Evolutionary conservation across 2,888 invertebrate species (phyloP), one percentile per base, ranked within the genome.

Genomic region (Pristionchus japonicus): DNA sequence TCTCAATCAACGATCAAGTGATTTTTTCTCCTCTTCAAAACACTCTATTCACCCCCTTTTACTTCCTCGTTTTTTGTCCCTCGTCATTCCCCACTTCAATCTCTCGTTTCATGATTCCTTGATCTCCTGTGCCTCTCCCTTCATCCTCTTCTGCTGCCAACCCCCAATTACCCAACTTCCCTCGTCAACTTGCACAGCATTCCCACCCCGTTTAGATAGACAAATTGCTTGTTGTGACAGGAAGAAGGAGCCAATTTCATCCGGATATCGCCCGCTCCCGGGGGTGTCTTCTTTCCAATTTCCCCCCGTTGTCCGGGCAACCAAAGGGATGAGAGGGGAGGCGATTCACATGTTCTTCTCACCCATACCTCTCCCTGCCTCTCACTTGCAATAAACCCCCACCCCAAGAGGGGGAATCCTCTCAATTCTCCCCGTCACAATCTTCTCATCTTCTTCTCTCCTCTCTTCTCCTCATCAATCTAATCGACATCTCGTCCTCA

Each of bases 261-360:
- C 34, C 67, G 31, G 31, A 31, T 13, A 67, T 67, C 34, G 34
- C n/a, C 27, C 34, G 67, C 13, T 27, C 34, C 67, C 67, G 34
- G 31, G 67, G 20, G 43, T 43, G 74, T 40, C 40, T 77, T 77
- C 77, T 43, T 77, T 34, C 74, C 74, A 40, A 77, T 77, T 77
- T 77, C 77, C 34, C 40, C 27, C 67, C 40, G 77, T 77, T 77
- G 9, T 43, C 77, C 47, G 23, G 43, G 23, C 77, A 49, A 82
- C 49, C n/a, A 82, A n/a, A n/a, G n/a, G 27, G 49, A 31, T 20
- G 34, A 74, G 74, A 27, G 31, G 34, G 74, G 74, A 37, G 49
- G 27, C n/a, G 49, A 82, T 49, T 49, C 82, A 7, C 77, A 23
- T 40, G 77, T n/a, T n/a, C n/a, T 47, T 77, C 82, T 82, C 82